Conservation (phyloP, 1,140 invertebrate genomes). For the Papilio glaucus region DNA sequence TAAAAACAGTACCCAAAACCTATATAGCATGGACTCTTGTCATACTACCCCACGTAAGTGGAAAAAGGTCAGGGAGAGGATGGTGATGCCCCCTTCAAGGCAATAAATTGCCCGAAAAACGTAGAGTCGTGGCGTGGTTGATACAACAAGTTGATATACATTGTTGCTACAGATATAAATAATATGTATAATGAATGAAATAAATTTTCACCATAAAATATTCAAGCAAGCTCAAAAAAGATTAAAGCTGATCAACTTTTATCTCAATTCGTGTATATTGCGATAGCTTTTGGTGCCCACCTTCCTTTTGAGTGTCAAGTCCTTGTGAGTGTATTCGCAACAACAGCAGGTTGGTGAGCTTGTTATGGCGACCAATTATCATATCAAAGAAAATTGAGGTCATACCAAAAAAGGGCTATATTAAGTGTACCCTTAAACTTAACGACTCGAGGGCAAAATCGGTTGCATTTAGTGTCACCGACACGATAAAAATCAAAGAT, state of each 20-base stretch:
- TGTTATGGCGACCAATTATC: not conserved
- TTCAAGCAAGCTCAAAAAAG: not conserved
- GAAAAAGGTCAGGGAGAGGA: no score
- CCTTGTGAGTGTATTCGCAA: no score
- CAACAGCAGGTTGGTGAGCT: not conserved
- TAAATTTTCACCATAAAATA: not conserved
- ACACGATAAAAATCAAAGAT: not conserved
- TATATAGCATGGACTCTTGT: no score
- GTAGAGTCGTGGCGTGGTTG: no score
- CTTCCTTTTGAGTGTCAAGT: not conserved
- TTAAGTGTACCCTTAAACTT: not conserved
- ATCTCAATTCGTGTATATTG: slow-evolving; percentile 9
- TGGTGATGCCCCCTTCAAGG: no score
- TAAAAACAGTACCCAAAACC: no score
- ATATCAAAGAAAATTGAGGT: not conserved
- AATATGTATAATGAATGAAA: not conserved
- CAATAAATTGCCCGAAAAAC: no score
- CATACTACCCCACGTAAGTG: no score
- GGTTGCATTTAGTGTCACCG: not conserved
- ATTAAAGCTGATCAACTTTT: not conserved
- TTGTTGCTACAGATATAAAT: not conserved
- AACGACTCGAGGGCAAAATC: not conserved
- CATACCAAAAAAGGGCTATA: not conserved
- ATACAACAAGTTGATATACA: not conserved
- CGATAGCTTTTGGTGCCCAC: not conserved